phyloP scores from a whole-genome alignment of 2,888 invertebrate genomes.

The Leptinotarsa haldemani region DNA sequence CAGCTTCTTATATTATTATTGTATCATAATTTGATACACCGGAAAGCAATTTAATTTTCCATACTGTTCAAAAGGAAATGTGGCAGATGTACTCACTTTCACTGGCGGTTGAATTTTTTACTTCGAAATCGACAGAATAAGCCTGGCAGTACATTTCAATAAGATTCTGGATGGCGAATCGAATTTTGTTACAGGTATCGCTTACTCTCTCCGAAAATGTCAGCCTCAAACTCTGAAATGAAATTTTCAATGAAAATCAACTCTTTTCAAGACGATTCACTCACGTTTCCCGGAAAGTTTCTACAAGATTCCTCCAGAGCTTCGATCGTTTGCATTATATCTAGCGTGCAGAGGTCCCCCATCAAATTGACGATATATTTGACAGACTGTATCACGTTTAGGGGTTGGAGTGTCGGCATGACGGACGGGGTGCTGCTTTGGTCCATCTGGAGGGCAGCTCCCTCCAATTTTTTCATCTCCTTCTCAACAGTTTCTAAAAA shows the following conservation, averaged over 20 bases:
- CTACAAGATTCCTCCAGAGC: constrained; percentile 55
- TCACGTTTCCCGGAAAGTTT: constrained; percentile 53
- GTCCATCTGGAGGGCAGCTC: constrained; percentile 70
- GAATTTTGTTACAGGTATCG: constrained; percentile 76
- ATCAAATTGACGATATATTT: constrained; percentile 92
- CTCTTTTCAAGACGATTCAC: constrained; percentile 29
- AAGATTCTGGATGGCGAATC: constrained; percentile 83
- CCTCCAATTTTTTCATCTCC: constrained; percentile 82
- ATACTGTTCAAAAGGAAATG: no score
- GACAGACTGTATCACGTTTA: constrained; percentile 88
- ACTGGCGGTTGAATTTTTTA: constrained; percentile 63
- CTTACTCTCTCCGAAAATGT: constrained; percentile 73
- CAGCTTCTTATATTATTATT: no score
- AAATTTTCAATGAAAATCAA: constrained; percentile 43
- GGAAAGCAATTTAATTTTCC: no score
- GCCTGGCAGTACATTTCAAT: constrained; percentile 89
- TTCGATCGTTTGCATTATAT: constrained; percentile 81
- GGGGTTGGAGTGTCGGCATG: constrained; percentile 70
- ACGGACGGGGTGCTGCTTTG: constrained; percentile 59
- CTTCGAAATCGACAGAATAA: constrained; percentile 84
- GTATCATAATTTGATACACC: no score
- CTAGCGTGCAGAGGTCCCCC: constrained; percentile 89
- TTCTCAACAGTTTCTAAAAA: constrained; percentile 81
- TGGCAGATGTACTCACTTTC: constrained; percentile 59
- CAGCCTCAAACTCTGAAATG: constrained; percentile 40